Evolutionary conservation across 2,113 vertebrate species (phyloP).

Genomic region (Oncorhynchus keta): DNA sequence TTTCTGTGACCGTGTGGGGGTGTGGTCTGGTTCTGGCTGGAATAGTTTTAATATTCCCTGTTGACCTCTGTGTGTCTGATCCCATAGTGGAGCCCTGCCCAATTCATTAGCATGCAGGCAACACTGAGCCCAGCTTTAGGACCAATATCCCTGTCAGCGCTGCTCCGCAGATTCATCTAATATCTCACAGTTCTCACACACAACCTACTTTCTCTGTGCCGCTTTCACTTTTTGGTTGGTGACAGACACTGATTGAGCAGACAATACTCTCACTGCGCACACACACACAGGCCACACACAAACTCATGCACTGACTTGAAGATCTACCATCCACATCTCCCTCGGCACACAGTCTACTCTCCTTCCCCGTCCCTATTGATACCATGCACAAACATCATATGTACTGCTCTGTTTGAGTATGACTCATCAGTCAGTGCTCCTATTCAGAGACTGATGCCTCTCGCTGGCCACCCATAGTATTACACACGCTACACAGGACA

Average conservation of each 20-base stretch:
- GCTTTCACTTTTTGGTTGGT: no score
- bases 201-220: conserved; percentile 11
- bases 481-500: conserved; percentile 8
- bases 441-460: conserved; percentile 21
- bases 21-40: neutral
- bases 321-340: no score
- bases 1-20: neutral
- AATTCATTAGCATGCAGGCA: conserved; percentile 75
- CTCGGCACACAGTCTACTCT: no score
- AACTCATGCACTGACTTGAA: no score
- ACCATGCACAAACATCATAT: neutral
- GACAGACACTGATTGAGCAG: no score
- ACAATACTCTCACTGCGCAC: neutral
- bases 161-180: conserved; percentile 70
- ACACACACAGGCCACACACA: no score
- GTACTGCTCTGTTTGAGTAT: conserved; percentile 37
- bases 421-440: conserved; percentile 59
- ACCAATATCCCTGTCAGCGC: conserved; percentile 70
- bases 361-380: neutral
- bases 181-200: conserved; percentile 50
- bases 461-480: conserved; percentile 40
- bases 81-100: conserved; percentile 69
- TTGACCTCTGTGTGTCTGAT: conserved; percentile 70
- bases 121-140: conserved; percentile 72
- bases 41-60: conserved; percentile 4